Conservation (phyloP, 2,797 vertebrate genomes). For the Adrianichthys oophorus region DNA sequence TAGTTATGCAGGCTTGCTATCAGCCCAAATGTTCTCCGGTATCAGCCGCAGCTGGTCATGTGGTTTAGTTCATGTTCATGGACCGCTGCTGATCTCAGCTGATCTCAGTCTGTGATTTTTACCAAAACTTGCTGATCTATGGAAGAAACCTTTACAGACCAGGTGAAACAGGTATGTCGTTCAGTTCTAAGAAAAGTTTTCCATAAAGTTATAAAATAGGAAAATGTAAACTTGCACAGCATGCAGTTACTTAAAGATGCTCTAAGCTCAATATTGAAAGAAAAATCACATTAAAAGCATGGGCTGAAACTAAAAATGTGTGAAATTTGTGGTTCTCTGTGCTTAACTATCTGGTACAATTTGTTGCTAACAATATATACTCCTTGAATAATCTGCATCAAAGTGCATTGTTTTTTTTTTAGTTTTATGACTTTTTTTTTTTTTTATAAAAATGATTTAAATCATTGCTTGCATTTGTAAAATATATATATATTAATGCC, state of each 20-base stretch:
- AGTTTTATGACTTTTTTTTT: too few species aligned
- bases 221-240: background rate
- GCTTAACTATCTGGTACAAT: too few species aligned
- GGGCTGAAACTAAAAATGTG: too few species aligned
- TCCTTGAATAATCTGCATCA: too few species aligned
- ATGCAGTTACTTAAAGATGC: background rate
- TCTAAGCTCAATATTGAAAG: too few species aligned
- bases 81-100: slow-evolving; percentile 60
- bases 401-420: too few species aligned
- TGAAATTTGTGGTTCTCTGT: too few species aligned
- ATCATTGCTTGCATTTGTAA: background rate
- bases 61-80: slow-evolving; percentile 36
- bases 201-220: background rate
- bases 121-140: slow-evolving; percentile 66
- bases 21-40: slow-evolving; percentile 47
- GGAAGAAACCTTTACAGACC: slow-evolving; percentile 36
- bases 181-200: background rate
- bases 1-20: slow-evolving; percentile 30
- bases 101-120: slow-evolving; percentile 59
- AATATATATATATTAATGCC: slow-evolving; percentile 16
- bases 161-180: slow-evolving; percentile 43
- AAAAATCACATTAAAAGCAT: too few species aligned
- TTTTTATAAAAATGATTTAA: background rate
- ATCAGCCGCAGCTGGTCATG: slow-evolving; percentile 41
- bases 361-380: too few species aligned